Conservation (phyloP, 2,797 vertebrate genomes). For the Pelobates cultripes region DNA sequence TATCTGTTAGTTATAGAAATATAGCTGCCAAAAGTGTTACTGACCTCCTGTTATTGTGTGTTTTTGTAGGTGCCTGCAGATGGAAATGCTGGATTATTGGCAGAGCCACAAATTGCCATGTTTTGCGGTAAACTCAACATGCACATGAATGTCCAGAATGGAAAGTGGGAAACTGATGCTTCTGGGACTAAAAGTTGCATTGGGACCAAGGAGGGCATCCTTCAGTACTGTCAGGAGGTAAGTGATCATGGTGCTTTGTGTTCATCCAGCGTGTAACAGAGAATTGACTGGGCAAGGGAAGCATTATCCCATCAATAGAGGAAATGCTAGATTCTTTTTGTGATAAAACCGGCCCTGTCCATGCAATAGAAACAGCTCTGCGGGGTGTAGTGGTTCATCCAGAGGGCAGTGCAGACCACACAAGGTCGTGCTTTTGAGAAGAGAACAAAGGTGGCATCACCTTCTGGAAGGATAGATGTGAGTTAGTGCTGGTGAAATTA, state of each 20-base stretch:
- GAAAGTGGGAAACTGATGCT: constrained; percentile 85
- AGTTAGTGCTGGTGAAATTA: too few relatives aligned
- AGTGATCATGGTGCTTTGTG: constrained; percentile 47
- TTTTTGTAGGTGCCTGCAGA: constrained; percentile 79
- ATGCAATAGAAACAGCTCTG: background rate
- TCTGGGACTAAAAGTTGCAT: constrained; percentile 82
- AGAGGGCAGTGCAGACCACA: background rate
- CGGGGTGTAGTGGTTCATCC: background rate
- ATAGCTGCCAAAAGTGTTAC: background rate
- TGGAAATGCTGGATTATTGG: constrained; percentile 78
- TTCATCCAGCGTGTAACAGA: background rate
- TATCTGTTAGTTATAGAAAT: too few relatives aligned
- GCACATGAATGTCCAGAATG: constrained; percentile 88
- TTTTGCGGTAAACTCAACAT: constrained; percentile 88
- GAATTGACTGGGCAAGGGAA: background rate
- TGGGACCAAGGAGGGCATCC: constrained; percentile 84
- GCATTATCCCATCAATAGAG: background rate
- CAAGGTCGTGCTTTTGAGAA: constrained; percentile 2
- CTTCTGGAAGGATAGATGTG: too few relatives aligned
- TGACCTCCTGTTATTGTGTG: background rate
- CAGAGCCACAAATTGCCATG: constrained; percentile 88
- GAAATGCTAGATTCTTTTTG: background rate
- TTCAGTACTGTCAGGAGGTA: constrained; percentile 89
- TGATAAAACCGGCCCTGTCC: background rate
- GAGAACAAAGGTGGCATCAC: background rate